phyloP scores from a whole-genome alignment of 2,888 invertebrate genomes.

The Pegoplata infirma region DNA sequence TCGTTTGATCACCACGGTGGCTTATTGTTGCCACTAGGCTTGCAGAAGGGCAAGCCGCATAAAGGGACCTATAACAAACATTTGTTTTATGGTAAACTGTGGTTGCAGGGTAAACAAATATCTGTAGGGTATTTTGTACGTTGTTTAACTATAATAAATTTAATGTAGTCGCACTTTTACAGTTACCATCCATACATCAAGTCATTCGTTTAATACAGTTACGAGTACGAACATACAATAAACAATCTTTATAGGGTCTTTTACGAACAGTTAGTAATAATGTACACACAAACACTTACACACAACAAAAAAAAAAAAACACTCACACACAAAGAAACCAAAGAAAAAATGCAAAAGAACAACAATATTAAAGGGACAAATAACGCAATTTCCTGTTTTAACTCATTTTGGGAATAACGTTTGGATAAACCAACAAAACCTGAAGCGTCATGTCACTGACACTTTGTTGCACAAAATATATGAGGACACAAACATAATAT shows the following conservation, averaged over 20 bases:
- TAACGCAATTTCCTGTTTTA: slow-evolving; percentile 40
- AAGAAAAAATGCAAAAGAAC: not conserved
- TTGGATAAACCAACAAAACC: slow-evolving; percentile 30
- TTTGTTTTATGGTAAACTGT: no score
- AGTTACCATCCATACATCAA: slow-evolving; percentile 28
- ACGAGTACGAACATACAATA: slow-evolving; percentile 5
- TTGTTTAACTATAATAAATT: not conserved
- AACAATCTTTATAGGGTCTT: slow-evolving; percentile 17
- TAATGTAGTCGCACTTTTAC: slow-evolving; percentile 5
- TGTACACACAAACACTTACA: not conserved
- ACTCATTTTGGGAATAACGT: slow-evolving; percentile 34
- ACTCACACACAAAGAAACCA: not conserved
- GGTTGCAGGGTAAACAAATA: no score
- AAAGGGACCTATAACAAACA: no score
- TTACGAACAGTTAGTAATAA: not conserved
- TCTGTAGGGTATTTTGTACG: no score
- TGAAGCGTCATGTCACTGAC: slow-evolving; percentile 41
- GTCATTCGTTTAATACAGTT: slow-evolving; percentile 28
- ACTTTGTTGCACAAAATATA: slow-evolving; percentile 34
- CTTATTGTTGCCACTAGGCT: no score
- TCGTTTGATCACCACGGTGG: no score
- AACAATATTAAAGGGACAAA: slow-evolving; percentile 34
- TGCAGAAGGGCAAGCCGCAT: no score
- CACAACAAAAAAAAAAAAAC: no score
- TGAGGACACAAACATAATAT: slow-evolving; percentile 2